Conservation (phyloP, 2,888 invertebrate species). For the Glaucopsyche alexis region DNA sequence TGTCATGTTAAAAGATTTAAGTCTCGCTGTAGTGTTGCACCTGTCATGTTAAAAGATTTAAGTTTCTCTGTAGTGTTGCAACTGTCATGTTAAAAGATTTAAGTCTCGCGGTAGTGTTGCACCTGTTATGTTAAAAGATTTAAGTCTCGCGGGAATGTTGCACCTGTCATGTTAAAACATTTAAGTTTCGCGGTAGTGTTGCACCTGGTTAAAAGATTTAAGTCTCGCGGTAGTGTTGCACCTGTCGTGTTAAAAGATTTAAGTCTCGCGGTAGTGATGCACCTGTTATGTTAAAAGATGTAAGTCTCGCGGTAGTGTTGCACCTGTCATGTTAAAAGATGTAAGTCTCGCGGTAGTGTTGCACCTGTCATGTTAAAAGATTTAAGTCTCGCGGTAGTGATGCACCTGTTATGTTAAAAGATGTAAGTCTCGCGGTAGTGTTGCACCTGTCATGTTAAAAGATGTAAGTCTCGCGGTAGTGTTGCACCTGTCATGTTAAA, state of each 20-base stretch:
- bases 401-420: slow-evolving; percentile 75
- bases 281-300: slow-evolving; percentile 58
- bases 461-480: slow-evolving; percentile 83
- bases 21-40: slow-evolving; percentile 90
- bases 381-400: slow-evolving; percentile 85
- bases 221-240: slow-evolving; percentile 89
- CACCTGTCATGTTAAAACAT: slow-evolving; percentile 58
- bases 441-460: slow-evolving; percentile 75
- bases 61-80: slow-evolving; percentile 91
- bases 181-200: slow-evolving; percentile 86
- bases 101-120: slow-evolving; percentile 88
- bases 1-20: slow-evolving; percentile 37
- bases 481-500: slow-evolving; percentile 79
- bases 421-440: slow-evolving; percentile 84
- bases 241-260: slow-evolving; percentile 47
- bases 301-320: slow-evolving; percentile 88
- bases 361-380: slow-evolving; percentile 66
- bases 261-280: slow-evolving; percentile 88
- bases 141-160: slow-evolving; percentile 88
- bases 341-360: slow-evolving; percentile 86
- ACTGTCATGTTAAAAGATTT: slow-evolving; percentile 47
- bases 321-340: slow-evolving; percentile 58
- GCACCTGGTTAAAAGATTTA: slow-evolving; percentile 66
- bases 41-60: slow-evolving; percentile 43
- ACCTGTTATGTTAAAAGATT: slow-evolving; percentile 58